Conservation (phyloP, 2,113 vertebrate species). For the Pedetes capensis region DNA sequence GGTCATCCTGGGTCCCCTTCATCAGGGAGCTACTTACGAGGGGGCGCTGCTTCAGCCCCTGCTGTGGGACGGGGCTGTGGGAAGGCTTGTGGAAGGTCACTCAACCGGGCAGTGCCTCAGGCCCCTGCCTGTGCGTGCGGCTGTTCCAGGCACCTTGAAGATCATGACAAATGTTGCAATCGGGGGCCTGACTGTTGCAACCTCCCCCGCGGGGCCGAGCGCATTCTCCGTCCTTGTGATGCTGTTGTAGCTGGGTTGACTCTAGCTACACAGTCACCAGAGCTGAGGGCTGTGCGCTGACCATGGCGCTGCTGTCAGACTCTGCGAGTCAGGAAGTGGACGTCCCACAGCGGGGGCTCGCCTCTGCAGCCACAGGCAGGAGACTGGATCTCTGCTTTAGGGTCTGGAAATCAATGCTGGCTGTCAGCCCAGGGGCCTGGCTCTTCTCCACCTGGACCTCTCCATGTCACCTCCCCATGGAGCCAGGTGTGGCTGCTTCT, state of each 20-base stretch:
- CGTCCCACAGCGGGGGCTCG: neutral
- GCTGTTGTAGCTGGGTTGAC: too few species aligned
- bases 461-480: fast-evolving
- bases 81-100: neutral
- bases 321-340: neutral
- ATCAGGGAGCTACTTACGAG: too few species aligned
- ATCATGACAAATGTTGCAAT: too few species aligned
- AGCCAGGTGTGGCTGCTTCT: neutral
- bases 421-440: neutral
- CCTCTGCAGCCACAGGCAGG: neutral
- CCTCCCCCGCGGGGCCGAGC: too few species aligned
- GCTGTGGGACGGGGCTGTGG: neutral
- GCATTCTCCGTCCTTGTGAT: too few species aligned
- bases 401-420: neutral
- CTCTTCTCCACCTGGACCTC: neutral
- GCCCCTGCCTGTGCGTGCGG: fast-evolving
- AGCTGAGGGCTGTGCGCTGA: fast-evolving
- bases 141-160: neutral
- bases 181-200: too few species aligned
- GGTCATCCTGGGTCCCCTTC: neutral
- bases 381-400: too few species aligned
- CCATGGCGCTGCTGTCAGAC: fast-evolving
- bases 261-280: fast-evolving
- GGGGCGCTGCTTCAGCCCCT: neutral
- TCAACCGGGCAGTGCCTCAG: neutral